Percentiles rank a stretch among this genome's conserved stretches.
phyloP scores from a whole-genome alignment of 2,113 vertebrate species.

The Leptocoma aspasia region DNA sequence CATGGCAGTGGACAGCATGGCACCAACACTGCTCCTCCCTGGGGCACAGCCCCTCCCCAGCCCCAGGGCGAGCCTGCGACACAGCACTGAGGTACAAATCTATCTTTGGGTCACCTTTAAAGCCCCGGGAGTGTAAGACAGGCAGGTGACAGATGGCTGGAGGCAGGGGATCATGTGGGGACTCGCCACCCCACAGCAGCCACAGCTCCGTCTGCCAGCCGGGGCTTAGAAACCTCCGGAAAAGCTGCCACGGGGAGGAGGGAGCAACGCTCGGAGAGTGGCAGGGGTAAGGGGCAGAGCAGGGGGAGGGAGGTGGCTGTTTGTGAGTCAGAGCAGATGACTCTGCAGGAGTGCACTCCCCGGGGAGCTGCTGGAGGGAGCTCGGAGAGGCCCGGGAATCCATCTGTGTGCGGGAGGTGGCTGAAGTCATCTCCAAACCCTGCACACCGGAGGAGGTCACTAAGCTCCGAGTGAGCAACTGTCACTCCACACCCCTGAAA shows the following conservation, averaged over 20 bases:
- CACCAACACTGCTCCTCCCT: background rate
- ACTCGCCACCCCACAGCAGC: background rate
- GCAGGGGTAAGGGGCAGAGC: background rate
- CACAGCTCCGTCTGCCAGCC: background rate
- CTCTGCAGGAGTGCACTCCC: background rate
- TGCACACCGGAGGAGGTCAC: background rate
- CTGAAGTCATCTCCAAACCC: background rate
- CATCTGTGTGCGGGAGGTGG: background rate
- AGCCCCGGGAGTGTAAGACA: background rate
- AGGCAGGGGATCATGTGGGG: background rate
- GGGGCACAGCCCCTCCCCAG: background rate
- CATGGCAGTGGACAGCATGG: background rate
- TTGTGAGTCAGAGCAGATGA: background rate
- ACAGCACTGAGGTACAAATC: background rate
- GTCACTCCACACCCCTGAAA: conserved; percentile 18
- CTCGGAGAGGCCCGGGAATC: background rate
- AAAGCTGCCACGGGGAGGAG: background rate
- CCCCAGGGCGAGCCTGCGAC: background rate
- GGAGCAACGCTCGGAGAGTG: background rate
- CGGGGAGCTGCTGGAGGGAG: background rate
- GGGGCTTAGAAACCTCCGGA: background rate
- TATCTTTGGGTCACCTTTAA: background rate
- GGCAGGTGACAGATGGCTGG: conserved; percentile 30
- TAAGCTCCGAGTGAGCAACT: background rate
- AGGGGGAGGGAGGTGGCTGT: background rate